These are phyloP conservation scores for Anoplolepis gracilipes DNA, from an alignment of 1,140 invertebrate species.

Conservation along the genomic window DNA sequence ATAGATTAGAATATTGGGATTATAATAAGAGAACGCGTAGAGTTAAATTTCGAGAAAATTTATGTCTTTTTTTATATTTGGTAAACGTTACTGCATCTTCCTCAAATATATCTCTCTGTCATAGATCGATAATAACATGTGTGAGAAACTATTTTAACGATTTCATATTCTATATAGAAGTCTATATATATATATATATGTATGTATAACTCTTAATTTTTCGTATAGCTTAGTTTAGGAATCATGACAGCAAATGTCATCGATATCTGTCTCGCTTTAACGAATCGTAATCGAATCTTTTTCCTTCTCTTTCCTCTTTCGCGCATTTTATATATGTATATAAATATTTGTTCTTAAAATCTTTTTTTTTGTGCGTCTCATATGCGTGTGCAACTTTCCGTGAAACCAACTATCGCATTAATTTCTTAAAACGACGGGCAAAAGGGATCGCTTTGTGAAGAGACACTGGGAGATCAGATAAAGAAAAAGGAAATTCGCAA, in stretches of 20 bases:
- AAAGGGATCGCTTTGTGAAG: conserved; percentile 4
- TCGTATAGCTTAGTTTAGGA: conserved; percentile 57
- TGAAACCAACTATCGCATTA: conserved; percentile 22
- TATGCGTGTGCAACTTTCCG: conserved; percentile 21
- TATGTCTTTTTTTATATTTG: background rate
- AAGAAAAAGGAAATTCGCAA: conserved; percentile 2
- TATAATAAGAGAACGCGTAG: conserved; percentile 38
- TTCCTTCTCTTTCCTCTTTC: background rate
- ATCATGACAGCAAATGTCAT: conserved; percentile 60
- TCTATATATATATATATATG: no score
- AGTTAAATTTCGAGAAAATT: conserved; percentile 42
- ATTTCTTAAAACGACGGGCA: conserved; percentile 1
- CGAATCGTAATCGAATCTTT: conserved; percentile 30
- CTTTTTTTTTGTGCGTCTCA: background rate
- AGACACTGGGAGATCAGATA: background rate
- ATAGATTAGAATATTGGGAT: conserved; percentile 49
- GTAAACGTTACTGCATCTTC: conserved; percentile 25
- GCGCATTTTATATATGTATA: background rate
- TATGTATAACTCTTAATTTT: conserved; percentile 37
- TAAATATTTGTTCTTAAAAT: background rate
- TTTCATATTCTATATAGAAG: background rate
- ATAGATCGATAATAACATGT: conserved; percentile 37
- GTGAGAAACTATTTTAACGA: conserved; percentile 52
- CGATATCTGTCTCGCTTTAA: conserved; percentile 19
- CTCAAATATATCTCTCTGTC: background rate